A percentile compares a stretch with the other conserved stretches of the same genome.
These are phyloP conservation scores for Drosophila nikananu DNA, from an alignment of 1,140 invertebrate genomes.

Conservation along the genomic window DNA sequence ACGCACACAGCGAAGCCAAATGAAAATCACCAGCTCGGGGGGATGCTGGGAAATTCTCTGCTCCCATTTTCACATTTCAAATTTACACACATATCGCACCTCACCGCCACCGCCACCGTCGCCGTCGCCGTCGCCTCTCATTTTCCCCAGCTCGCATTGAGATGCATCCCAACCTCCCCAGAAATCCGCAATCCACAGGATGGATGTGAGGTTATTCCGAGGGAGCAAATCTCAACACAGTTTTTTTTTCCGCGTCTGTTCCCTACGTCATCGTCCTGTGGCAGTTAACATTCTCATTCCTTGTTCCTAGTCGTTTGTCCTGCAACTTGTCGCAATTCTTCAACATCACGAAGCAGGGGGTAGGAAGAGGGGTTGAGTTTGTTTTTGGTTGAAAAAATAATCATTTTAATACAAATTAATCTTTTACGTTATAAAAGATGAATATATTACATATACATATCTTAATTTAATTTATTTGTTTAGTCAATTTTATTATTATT, in stretches of 20 bases:
- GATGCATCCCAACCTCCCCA: constrained; percentile 32
- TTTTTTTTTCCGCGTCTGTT: constrained; percentile 38
- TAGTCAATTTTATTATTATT: background rate
- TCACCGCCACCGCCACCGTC: background rate
- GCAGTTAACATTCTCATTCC: constrained; percentile 31
- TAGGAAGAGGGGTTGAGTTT: background rate
- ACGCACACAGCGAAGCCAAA: constrained; percentile 49
- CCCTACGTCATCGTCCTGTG: constrained; percentile 72
- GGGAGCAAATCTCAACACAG: constrained; percentile 70
- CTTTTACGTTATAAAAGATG: no score
- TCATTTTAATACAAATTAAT: background rate
- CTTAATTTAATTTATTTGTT: background rate
- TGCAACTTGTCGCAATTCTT: constrained; percentile 33
- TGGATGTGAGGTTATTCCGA: constrained; percentile 47
- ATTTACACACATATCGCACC: constrained; percentile 35
- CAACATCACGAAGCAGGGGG: constrained; percentile 11
- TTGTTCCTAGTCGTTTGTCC: constrained; percentile 13
- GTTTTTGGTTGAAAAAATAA: background rate
- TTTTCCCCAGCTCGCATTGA: constrained; percentile 34
- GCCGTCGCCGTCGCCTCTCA: constrained; percentile 11
- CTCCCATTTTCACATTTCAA: constrained; percentile 63
- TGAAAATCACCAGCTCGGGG: constrained; percentile 10
- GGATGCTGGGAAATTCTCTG: constrained; percentile 30
- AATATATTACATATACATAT: background rate
- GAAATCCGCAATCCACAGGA: constrained; percentile 26